Percentiles rank a stretch among this genome's conserved stretches.
phyloP scores from a whole-genome alignment of 2,797 vertebrate genomes.

The Spea hammondii region DNA sequence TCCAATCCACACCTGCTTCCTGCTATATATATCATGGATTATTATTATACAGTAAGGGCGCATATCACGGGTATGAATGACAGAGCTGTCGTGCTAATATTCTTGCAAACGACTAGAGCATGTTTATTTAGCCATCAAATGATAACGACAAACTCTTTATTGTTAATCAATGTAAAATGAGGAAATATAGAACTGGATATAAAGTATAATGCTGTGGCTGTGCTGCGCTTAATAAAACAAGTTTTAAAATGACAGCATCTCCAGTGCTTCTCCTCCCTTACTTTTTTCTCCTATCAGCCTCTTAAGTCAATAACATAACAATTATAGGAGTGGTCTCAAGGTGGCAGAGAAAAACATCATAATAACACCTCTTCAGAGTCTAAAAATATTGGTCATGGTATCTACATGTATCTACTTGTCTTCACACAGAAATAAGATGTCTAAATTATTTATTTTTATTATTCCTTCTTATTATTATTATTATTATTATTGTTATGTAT shows the following conservation, averaged over 20 bases:
- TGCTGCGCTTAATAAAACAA: slow-evolving; percentile 9
- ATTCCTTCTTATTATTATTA: background rate
- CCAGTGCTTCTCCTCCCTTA: background rate
- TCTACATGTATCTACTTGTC: background rate
- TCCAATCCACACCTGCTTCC: too few species aligned
- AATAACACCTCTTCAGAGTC: slow-evolving; percentile 22
- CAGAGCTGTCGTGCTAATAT: too few species aligned
- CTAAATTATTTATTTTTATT: background rate
- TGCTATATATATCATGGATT: too few species aligned
- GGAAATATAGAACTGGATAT: background rate
- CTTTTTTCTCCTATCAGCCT: slow-evolving; percentile 27
- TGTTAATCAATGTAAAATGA: background rate
- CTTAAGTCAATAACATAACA: slow-evolving; percentile 33
- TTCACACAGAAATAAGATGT: background rate
- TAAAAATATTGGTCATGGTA: slow-evolving; percentile 19
- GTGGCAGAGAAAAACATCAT: slow-evolving; percentile 36
- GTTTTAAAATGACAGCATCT: background rate
- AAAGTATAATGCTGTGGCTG: background rate
- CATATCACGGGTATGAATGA: too few species aligned
- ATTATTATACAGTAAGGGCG: too few species aligned
- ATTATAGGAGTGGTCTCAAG: slow-evolving; percentile 37
- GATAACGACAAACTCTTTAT: background rate
- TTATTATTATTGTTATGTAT: too few species aligned
- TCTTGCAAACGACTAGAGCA: too few species aligned
- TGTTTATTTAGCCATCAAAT: slow-evolving; percentile 1